phyloP scores from a whole-genome alignment of 2,888 invertebrate species.

The Lordiphosa andalusiaca region DNA sequence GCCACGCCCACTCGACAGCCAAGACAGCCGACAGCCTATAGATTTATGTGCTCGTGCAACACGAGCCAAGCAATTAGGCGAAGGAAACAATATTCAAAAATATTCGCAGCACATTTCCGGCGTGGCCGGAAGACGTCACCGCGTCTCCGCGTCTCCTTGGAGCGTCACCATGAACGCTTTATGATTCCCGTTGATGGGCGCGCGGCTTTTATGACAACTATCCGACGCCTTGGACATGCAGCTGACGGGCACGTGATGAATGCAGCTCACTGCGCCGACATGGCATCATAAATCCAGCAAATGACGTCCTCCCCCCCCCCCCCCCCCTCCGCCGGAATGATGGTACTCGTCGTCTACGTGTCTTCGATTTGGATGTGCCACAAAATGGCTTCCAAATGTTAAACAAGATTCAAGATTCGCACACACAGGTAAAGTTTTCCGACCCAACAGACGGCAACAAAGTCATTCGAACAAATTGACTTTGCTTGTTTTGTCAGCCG shows the following conservation, averaged over 20 bases:
- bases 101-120: constrained; percentile 31
- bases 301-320: constrained; percentile 28
- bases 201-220: constrained; percentile 62
- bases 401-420: constrained; percentile 8
- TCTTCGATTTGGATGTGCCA: constrained; percentile 32
- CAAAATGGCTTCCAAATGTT: constrained; percentile 15
- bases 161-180: constrained; percentile 20
- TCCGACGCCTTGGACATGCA: constrained; percentile 59
- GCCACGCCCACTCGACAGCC: constrained; percentile 51
- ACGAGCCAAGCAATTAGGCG: constrained; percentile 47
- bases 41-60: constrained; percentile 34
- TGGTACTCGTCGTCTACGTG: constrained; percentile 41
- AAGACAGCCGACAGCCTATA: constrained; percentile 49
- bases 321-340: too few species aligned
- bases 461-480: constrained; percentile 56
- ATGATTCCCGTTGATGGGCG: constrained; percentile 52
- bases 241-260: constrained; percentile 65
- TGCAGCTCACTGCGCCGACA: constrained; percentile 53
- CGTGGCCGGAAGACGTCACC: constrained; percentile 14
- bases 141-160: too few species aligned
- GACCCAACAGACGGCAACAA: constrained; percentile 6
- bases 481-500: constrained; percentile 61
- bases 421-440: constrained; percentile 15
- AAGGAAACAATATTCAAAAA: constrained; percentile 37
- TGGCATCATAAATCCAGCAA: constrained; percentile 56